Conservation (phyloP, 2,113 vertebrate species). For the Rafetus swinhoei region DNA sequence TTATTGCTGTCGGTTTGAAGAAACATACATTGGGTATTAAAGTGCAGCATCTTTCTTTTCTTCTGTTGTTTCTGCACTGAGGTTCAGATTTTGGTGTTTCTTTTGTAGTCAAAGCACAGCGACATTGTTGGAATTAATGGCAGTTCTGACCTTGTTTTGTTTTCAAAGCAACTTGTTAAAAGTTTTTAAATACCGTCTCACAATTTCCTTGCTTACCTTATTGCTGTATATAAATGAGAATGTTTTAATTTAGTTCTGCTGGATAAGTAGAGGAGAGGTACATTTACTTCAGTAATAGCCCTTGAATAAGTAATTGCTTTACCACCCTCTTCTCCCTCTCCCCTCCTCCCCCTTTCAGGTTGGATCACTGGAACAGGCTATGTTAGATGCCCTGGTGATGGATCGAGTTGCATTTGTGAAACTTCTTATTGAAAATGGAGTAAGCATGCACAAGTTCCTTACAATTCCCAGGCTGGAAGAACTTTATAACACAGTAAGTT, state of each 20-base stretch:
- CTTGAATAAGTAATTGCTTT: background rate
- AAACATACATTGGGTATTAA: background rate
- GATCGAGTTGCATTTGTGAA: slow-evolving; percentile 99
- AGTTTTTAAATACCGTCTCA: background rate
- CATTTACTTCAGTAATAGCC: background rate
- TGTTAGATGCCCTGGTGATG: slow-evolving; percentile 98
- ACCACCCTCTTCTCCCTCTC: background rate
- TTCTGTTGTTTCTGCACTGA: background rate
- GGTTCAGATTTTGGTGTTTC: background rate
- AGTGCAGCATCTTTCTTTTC: background rate
- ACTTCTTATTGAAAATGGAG: slow-evolving; percentile 97
- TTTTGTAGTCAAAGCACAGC: background rate
- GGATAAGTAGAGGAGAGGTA: background rate
- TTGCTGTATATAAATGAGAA: background rate
- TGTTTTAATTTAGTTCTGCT: background rate
- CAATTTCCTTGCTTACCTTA: background rate
- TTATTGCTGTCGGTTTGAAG: background rate
- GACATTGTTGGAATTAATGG: background rate
- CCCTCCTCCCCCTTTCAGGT: slow-evolving; percentile 81
- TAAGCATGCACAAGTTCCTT: slow-evolving; percentile 99
- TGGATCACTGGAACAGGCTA: slow-evolving; percentile 96
- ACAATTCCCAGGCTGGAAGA: slow-evolving; percentile 96
- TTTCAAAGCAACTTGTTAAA: background rate
- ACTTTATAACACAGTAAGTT: slow-evolving; percentile 96
- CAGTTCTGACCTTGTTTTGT: background rate